Evolutionary conservation across 1,140 invertebrate genomes (phyloP).

Genomic region (Brachionus calyciflorus): DNA sequence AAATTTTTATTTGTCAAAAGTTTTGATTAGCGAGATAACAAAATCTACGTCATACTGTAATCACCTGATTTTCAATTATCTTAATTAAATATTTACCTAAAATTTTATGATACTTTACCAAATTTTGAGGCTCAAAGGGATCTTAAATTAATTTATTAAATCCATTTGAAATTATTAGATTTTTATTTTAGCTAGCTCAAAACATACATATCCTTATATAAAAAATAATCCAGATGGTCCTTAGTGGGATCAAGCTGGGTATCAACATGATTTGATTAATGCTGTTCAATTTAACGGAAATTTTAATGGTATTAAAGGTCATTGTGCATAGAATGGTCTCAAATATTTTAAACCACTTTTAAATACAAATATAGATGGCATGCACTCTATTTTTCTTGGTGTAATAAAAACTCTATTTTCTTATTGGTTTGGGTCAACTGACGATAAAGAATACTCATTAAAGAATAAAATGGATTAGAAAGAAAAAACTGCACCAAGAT

Average conservation of each 20-base stretch:
- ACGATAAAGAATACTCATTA: background rate
- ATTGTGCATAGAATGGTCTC: background rate
- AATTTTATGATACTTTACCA: too few relatives aligned
- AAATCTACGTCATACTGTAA: too few relatives aligned
- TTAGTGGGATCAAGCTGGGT: background rate
- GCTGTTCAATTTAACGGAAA: background rate
- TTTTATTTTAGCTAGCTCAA: too few relatives aligned
- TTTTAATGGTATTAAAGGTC: slow-evolving; percentile 10
- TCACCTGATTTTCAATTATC: too few relatives aligned
- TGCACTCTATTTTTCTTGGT: background rate
- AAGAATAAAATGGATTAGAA: background rate
- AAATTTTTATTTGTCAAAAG: too few relatives aligned
- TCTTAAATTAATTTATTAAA: too few relatives aligned
- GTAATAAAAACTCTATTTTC: background rate
- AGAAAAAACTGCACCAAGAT: background rate
- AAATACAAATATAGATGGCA: background rate
- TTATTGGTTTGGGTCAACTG: background rate
- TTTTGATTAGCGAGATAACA: too few relatives aligned
- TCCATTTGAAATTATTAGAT: too few relatives aligned
- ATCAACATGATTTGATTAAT: background rate
- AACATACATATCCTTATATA: too few relatives aligned
- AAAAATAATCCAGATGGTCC: background rate
- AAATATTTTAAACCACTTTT: background rate
- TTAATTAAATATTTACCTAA: too few relatives aligned
- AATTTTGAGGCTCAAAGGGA: too few relatives aligned